These are phyloP conservation scores for Hermetia illucens DNA, from an alignment of 1,140 invertebrate genomes.

Conservation along the genomic window DNA sequence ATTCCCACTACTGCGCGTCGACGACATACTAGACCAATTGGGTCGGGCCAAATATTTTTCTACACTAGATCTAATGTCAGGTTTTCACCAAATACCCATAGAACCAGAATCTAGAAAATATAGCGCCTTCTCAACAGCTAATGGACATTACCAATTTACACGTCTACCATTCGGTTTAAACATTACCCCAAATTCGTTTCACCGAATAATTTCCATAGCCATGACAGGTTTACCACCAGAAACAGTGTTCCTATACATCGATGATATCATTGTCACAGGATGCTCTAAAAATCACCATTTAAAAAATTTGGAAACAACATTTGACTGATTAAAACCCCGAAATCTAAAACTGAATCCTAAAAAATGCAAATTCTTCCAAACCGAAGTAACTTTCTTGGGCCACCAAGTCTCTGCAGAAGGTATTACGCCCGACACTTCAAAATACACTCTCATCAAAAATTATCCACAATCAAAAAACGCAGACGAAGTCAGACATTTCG, in stretches of 20 bases:
- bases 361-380: slow-evolving; percentile 8
- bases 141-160: neutral
- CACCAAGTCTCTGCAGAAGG: slow-evolving; percentile 6
- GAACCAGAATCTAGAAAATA: slow-evolving; percentile 15
- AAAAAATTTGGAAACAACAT: slow-evolving; percentile 3
- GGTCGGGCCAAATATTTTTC: slow-evolving; percentile 18
- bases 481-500: slow-evolving; percentile 11
- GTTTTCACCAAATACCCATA: slow-evolving; percentile 31
- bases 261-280: slow-evolving; percentile 7
- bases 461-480: slow-evolving; percentile 3
- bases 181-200: neutral
- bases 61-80: slow-evolving; percentile 23
- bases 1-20: slow-evolving; percentile 32
- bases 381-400: slow-evolving; percentile 8
- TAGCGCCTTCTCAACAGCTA: slow-evolving; percentile 17
- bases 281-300: slow-evolving; percentile 5
- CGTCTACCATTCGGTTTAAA: slow-evolving; percentile 1
- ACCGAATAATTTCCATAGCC: neutral
- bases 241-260: slow-evolving; percentile 6
- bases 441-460: neutral
- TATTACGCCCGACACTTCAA: slow-evolving; percentile 5
- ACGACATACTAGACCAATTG: slow-evolving; percentile 24
- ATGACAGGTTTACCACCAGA: slow-evolving; percentile 3
- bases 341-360: slow-evolving; percentile 9
- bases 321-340: slow-evolving; percentile 4